Evolutionary conservation across 2,797 vertebrate genomes (phyloP).

Genomic region (Podargus strigoides): DNA sequence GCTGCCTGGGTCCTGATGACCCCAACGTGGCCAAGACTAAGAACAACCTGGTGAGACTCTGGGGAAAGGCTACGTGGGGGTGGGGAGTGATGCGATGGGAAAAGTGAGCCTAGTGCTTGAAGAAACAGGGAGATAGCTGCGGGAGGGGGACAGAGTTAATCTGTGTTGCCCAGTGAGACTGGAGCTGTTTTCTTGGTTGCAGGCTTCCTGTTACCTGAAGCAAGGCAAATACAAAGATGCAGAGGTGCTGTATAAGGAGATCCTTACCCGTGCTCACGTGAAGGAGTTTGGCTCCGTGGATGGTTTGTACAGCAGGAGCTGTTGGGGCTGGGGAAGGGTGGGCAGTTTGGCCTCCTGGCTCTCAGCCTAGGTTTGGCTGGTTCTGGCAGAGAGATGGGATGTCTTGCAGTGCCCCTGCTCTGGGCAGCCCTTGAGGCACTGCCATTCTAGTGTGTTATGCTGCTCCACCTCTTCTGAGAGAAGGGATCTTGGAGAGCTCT

Average conservation of each 20-base stretch:
- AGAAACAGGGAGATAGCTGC: neutral
- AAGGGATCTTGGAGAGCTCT: neutral
- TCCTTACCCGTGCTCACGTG: conserved; percentile 95
- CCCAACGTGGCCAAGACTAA: conserved; percentile 97
- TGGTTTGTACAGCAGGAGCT: conserved; percentile 78
- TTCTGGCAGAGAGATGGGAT: neutral
- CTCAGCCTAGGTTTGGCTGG: neutral
- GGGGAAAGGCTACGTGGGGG: neutral
- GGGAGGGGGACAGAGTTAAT: neutral
- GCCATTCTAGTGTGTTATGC: neutral
- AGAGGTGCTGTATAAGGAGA: conserved; percentile 96
- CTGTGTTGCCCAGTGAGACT: neutral
- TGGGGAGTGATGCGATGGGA: neutral
- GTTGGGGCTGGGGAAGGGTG: neutral
- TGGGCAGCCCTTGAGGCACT: neutral
- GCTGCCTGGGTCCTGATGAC: conserved; percentile 90
- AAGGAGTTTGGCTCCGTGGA: conserved; percentile 98
- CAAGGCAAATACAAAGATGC: conserved; percentile 97
- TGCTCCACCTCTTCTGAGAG: neutral
- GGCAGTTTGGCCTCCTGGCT: neutral
- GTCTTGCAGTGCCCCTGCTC: neutral
- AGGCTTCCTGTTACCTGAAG: conserved; percentile 98
- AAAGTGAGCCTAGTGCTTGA: neutral
- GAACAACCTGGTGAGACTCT: conserved; percentile 90
- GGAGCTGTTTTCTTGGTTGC: conserved; percentile 3